These are phyloP conservation scores for Stegastes partitus DNA, from an alignment of 2,113 vertebrate genomes.

Conservation along the genomic window DNA sequence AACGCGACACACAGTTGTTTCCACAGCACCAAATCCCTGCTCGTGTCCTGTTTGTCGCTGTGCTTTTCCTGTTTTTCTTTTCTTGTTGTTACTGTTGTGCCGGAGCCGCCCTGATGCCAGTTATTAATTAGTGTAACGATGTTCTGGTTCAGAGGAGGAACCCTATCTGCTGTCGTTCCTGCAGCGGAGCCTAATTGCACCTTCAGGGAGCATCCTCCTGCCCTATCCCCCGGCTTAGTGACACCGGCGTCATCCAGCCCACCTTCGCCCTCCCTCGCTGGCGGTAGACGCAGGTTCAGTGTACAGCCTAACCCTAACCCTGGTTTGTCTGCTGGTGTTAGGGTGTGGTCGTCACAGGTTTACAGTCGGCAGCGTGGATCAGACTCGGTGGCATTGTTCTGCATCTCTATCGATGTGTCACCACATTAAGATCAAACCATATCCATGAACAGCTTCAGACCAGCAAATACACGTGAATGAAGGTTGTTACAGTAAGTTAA, in stretches of 20 bases:
- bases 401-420: too few relatives aligned
- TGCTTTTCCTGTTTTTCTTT: constrained; percentile 13
- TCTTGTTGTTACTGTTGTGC: constrained; percentile 30
- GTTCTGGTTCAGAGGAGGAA: constrained; percentile 56
- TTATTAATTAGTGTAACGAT: constrained; percentile 74
- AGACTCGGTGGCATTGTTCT: too few relatives aligned
- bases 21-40: constrained; percentile 1
- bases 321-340: background rate
- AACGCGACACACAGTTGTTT: background rate
- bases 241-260: constrained; percentile 62
- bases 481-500: too few relatives aligned
- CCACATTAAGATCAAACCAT: too few relatives aligned
- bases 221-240: constrained; percentile 54
- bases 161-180: constrained; percentile 52
- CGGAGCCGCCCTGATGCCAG: constrained; percentile 21
- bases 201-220: constrained; percentile 63
- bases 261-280: constrained; percentile 14
- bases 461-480: too few relatives aligned
- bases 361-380: background rate
- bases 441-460: too few relatives aligned
- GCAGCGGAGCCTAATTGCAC: constrained; percentile 68
- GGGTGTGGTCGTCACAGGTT: background rate
- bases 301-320: too few relatives aligned
- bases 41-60: background rate
- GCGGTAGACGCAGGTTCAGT: background rate